A percentile compares a stretch with the other conserved stretches of the same genome.
Evolutionary conservation across 64 coral and sea anemone species (phyloP).

Genomic region (Montipora efflorescens): DNA sequence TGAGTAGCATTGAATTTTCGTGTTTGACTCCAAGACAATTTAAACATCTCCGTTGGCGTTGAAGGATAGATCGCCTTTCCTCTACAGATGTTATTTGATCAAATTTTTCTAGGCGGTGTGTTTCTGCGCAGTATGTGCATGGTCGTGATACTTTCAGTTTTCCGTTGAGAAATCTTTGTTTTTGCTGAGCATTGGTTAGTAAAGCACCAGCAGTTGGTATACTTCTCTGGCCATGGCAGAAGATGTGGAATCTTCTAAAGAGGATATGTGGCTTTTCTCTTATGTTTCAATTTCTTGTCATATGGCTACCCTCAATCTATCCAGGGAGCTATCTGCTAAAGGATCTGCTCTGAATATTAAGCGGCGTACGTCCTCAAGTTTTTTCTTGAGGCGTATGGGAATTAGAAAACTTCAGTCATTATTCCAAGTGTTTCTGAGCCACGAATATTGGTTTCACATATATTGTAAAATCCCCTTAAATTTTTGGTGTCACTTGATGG

Average conservation of each 20-base stretch:
- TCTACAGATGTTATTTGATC: slow-evolving; percentile 51
- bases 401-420: slow-evolving; percentile 42
- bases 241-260: slow-evolving; percentile 31
- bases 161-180: too few species aligned
- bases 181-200: too few species aligned
- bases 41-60: slow-evolving; percentile 39
- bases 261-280: slow-evolving; percentile 43
- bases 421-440: too few species aligned
- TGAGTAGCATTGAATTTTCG: neutral
- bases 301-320: slow-evolving; percentile 47
- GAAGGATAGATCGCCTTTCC: slow-evolving; percentile 38
- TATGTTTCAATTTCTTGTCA: slow-evolving; percentile 62
- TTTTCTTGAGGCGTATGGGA: slow-evolving; percentile 62
- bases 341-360: slow-evolving; percentile 46
- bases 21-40: slow-evolving; percentile 56
- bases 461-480: neutral
- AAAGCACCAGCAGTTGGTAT: too few species aligned
- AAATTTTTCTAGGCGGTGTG: neutral
- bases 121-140: too few species aligned
- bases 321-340: slow-evolving; percentile 50
- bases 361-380: slow-evolving; percentile 25
- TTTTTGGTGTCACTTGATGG: slow-evolving; percentile 20
- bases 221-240: neutral
- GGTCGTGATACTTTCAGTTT: too few species aligned
- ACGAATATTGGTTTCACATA: too few species aligned